A percentile compares a stretch with the other conserved stretches of the same genome.
Evolutionary conservation across 2,797 vertebrate genomes (phyloP).

Genomic region (Hirundo rustica): DNA sequence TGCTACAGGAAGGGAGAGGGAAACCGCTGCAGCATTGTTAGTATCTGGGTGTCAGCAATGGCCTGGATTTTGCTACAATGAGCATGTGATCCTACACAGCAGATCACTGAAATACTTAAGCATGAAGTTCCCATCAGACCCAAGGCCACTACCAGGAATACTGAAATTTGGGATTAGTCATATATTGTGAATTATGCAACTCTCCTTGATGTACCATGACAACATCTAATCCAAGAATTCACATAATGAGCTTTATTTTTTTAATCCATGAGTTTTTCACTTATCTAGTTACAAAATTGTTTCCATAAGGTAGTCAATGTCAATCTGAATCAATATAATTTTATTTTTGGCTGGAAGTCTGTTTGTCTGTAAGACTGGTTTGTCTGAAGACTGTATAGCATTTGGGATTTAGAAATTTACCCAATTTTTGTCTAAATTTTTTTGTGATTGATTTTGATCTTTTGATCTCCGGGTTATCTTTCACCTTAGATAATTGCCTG

Average conservation of each 20-base stretch:
- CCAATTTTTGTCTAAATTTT: background rate
- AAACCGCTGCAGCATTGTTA: background rate
- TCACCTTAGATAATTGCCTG: background rate
- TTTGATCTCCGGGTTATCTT: background rate
- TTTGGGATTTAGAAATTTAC: background rate
- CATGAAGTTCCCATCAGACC: background rate
- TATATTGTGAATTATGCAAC: background rate
- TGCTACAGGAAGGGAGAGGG: background rate
- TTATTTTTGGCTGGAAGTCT: background rate
- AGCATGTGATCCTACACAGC: background rate
- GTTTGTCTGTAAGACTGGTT: background rate
- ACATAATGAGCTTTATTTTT: background rate
- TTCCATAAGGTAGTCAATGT: background rate
- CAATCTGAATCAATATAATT: background rate
- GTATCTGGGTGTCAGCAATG: background rate
- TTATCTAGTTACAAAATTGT: background rate
- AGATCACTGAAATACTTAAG: background rate
- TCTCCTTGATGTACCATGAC: background rate
- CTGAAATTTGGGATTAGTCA: background rate
- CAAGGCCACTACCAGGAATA: background rate
- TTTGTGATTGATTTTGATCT: background rate
- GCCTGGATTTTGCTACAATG: background rate
- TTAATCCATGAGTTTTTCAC: background rate
- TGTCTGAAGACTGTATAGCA: background rate
- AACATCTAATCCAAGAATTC: background rate